Base-by-base conservation (phyloP, 2,797 vertebrate genomes). In the Aythya fuligula region DNA sequence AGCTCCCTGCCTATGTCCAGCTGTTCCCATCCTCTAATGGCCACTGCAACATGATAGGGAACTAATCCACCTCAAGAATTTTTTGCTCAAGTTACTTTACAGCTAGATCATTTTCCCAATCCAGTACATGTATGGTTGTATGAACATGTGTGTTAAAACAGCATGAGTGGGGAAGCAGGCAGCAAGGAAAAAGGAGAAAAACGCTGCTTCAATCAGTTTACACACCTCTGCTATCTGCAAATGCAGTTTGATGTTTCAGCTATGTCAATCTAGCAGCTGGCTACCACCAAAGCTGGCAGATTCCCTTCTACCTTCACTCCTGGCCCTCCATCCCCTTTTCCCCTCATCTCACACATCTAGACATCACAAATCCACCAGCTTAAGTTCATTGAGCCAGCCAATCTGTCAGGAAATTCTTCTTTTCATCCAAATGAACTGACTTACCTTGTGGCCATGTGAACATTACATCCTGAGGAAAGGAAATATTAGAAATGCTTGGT, bases 21-120 rank as follows among this genome's bases (percentile, higher is more conserved):
- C 92, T 97, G 93, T 74, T 89, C 88, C 38, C 67, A 87, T 57
- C 56, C 80, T 91, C 88, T 87, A 84, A 64, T 21, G 53, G 67
- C 19, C 78, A 87, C 2, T 71, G 81, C 84, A 96, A 92, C 3
- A 2, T 34, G 80, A 88, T 41, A 92, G 72, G 72, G 64, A 90
- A 92, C 58, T n/a, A 18, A 95, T 85, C 32, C 43, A 54, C 53
- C 75, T 89, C 86, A 92, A 89, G 78, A 95, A 95, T 95, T 79
- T 89, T 93, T 92, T 85, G 43, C 90, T 95, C 75, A 71, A 83
- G 69, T 96, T 90, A 92, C 81, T 80, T 74, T 34, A 86, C 47
- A 95, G 74, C 51, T 38, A 93, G 57, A 74, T 77, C 54, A 80
- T 64, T 61, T 93, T 80, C 92, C 60, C 65, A 87, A 41, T 79